phyloP scores from a whole-genome alignment of 2,113 vertebrate genomes.

The Pogona vitticeps region DNA sequence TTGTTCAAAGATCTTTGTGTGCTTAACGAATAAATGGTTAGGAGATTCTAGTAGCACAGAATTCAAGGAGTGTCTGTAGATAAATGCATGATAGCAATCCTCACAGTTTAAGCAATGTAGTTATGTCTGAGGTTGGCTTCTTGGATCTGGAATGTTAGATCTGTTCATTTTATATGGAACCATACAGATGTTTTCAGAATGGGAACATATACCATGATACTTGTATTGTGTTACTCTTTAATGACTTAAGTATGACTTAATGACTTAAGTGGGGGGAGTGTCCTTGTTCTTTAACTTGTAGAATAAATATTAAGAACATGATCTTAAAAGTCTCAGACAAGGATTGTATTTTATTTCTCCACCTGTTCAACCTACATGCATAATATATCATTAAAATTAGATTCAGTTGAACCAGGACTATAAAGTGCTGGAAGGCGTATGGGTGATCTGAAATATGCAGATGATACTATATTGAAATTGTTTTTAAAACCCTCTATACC shows the following conservation, averaged over 20 bases:
- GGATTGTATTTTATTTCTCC: too few relatives aligned
- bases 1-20: not conserved
- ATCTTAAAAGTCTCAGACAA: too few relatives aligned
- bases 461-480: too few relatives aligned
- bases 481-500: too few relatives aligned
- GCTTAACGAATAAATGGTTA: not conserved
- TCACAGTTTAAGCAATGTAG: not conserved
- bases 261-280: too few relatives aligned
- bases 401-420: too few relatives aligned
- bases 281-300: not conserved
- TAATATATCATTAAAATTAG: too few relatives aligned
- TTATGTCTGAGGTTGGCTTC: not conserved
- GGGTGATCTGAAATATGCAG: too few relatives aligned
- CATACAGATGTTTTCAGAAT: not conserved
- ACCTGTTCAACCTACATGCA: too few relatives aligned
- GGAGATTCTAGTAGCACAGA: not conserved
- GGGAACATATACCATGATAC: not conserved
- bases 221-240: not conserved
- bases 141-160: not conserved
- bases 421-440: too few relatives aligned
- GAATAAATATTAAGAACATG: too few relatives aligned
- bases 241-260: too few relatives aligned
- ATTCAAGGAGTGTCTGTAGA: conserved; percentile 6
- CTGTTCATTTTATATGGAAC: not conserved
- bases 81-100: not conserved